Percentiles rank a stretch among this genome's conserved stretches.
Conservation (phyloP, 2,888 invertebrate genomes). For the Apoda limacodes region DNA sequence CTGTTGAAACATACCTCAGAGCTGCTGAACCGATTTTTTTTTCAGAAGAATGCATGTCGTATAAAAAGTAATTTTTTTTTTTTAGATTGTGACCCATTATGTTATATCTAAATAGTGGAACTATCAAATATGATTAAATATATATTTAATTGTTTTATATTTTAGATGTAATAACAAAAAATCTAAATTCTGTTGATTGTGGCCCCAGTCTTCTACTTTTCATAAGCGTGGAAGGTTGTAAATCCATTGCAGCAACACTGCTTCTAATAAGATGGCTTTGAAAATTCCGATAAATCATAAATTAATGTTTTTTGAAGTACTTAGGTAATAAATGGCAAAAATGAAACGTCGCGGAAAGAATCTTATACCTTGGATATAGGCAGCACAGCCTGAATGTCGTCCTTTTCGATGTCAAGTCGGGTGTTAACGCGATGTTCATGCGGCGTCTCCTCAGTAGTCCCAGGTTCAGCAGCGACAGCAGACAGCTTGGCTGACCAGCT, state of each 20-base stretch:
- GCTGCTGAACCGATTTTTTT: too few relatives aligned
- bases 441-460: conserved; percentile 53
- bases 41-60: too few relatives aligned
- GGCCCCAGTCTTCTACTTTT: too few relatives aligned
- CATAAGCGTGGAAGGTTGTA: too few relatives aligned
- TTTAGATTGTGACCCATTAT: too few relatives aligned
- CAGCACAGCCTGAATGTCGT: conserved; percentile 92
- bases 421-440: conserved; percentile 78
- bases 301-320: conserved; percentile 8
- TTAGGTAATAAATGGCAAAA: conserved; percentile 1
- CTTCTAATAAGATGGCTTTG: conserved; percentile 14
- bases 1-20: too few relatives aligned
- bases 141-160: too few relatives aligned
- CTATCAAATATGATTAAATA: too few relatives aligned
- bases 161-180: too few relatives aligned
- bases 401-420: conserved; percentile 90
- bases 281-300: conserved; percentile 18
- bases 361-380: conserved; percentile 88
- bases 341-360: not conserved
- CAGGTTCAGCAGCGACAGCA: conserved; percentile 32
- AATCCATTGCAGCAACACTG: conserved; percentile 14
- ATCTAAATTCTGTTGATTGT: too few relatives aligned
- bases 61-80: too few relatives aligned
- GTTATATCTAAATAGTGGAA: too few relatives aligned
- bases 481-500: conserved; percentile 81